Conservation (phyloP, 2,113 vertebrate species). For the Semicossyphus pulcher region DNA sequence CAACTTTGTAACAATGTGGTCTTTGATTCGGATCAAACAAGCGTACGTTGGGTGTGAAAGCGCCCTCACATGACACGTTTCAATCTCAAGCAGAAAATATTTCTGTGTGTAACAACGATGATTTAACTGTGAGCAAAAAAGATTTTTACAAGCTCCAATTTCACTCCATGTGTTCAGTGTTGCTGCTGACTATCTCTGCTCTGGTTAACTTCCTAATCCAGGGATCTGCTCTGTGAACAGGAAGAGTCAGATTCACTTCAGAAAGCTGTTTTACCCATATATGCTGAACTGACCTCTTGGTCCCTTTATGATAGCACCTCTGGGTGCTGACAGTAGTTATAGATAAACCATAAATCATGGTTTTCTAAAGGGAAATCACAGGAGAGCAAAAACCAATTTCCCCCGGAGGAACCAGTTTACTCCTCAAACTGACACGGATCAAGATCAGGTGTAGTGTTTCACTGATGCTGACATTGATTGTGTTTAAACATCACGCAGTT, state of each 20-base stretch:
- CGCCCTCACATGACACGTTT: no score
- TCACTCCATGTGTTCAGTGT: background rate
- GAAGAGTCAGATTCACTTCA: background rate
- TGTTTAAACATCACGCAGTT: no score
- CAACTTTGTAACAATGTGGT: no score
- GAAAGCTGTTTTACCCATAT: conserved; percentile 6
- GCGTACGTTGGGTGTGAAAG: no score
- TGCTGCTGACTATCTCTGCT: background rate
- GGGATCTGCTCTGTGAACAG: background rate
- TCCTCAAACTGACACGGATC: background rate
- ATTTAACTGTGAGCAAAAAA: background rate
- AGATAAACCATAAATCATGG: conserved; percentile 48
- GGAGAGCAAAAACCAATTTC: background rate
- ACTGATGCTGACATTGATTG: conserved; percentile 1
- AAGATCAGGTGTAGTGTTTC: background rate
- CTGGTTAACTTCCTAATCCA: conserved; percentile 1
- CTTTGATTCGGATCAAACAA: no score
- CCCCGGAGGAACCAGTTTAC: background rate
- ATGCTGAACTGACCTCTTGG: conserved; percentile 36
- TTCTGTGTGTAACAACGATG: no score
- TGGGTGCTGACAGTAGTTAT: conserved; percentile 16
- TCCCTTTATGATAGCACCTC: background rate
- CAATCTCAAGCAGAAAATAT: no score
- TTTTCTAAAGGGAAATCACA: conserved; percentile 29
- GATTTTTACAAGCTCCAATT: background rate